A percentile compares a stretch with the other conserved stretches of the same genome.
These are phyloP conservation scores for Sminthopsis crassicaudata DNA, from an alignment of 2,113 vertebrate species.

Conservation along the genomic window DNA sequence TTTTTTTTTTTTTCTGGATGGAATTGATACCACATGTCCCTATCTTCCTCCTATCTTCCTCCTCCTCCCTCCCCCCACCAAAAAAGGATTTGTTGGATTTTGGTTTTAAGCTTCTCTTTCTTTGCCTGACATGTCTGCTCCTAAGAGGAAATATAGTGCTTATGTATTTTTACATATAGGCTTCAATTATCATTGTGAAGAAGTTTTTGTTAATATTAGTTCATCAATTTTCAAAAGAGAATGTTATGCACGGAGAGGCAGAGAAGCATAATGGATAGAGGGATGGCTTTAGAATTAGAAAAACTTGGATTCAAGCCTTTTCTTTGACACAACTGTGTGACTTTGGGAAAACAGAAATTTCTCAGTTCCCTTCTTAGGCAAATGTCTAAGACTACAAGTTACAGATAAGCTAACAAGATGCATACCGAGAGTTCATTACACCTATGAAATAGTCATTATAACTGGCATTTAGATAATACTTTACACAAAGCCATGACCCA, in stretches of 20 bases:
- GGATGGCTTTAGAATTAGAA: background rate
- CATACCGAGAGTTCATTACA: background rate
- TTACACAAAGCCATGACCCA: background rate
- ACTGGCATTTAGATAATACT: background rate
- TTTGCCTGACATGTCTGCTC: background rate
- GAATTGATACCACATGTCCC: background rate
- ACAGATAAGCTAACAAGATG: background rate
- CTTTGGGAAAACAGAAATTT: background rate
- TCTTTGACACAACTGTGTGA: background rate
- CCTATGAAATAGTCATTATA: background rate
- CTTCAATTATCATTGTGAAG: slow-evolving; percentile 1
- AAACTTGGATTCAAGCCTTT: background rate
- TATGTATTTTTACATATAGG: slow-evolving; percentile 26
- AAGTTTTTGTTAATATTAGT: slow-evolving; percentile 37
- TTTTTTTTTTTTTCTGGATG: background rate
- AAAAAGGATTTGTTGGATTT: background rate
- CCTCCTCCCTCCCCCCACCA: background rate
- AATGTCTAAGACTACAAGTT: background rate
- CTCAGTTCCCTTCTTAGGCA: background rate
- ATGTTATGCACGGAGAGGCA: background rate
- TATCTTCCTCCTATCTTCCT: background rate
- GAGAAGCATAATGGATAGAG: background rate
- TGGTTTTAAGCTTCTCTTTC: slow-evolving; percentile 17
- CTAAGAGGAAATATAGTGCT: slow-evolving; percentile 28
- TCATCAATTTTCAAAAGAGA: slow-evolving; percentile 12